Evolutionary conservation across 1,140 invertebrate genomes (phyloP), one percentile per base, ranked within the genome.

Genomic region (Periplaneta americana): DNA sequence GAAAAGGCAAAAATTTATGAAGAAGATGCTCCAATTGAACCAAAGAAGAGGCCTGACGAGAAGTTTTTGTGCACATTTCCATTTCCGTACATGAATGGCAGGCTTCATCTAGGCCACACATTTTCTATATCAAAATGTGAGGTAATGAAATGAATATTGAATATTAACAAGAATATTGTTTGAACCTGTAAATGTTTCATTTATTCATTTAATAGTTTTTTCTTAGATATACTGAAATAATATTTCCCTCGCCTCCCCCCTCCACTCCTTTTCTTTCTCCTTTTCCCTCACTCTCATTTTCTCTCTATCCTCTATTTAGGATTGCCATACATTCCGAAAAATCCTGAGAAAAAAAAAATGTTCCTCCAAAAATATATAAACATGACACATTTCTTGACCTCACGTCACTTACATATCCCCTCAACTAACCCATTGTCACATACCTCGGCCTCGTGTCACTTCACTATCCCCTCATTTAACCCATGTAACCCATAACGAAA

Each of bases 51-150:
- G 35, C 80, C 87, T 22, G 88, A 95, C 86, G 95, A 97, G 83
- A 99, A 99, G 86, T 99, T 96, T 87, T 90, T 99, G 48, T 95
- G 94, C 18, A 99, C 97, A 13, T 99, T 99, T 91, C 98, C 98
- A 6, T 99, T 95, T 91, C 98, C 98, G 0, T 99, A 99, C 85
- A 99, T 99, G 98, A 99, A 99, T 93, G 99, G 99, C 34, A 92
- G 95, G 75, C 91, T 99, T 79, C 99, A 99, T 92, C 89, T 99
- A 77, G 99, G 99, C 0, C 99, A 99, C 88, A 98, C 97, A 11
- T 99, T 99, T 91, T 96, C 98, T 22, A 86, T 99, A 35, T 98
- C 98, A 57, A 99, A 99, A 91, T 97, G 96, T 89, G 98, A 99
- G 86, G 92, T 93, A 74, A 37, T 36, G 15, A 34, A 22, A 35